Conservation (phyloP, 2,888 invertebrate species). For the Pterostichus niger region DNA sequence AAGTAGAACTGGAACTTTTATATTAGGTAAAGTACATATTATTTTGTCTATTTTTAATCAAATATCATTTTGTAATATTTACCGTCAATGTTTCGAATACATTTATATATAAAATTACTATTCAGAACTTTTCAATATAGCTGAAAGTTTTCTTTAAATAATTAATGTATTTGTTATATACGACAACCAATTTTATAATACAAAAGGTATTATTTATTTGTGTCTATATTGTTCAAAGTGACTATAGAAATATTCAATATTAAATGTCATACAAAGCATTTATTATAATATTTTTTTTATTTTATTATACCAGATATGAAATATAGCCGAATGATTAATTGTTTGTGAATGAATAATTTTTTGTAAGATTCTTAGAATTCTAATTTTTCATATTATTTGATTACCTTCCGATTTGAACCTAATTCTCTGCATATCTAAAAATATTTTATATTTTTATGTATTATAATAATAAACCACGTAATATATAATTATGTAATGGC, state of each 20-base stretch:
- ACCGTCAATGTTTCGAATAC: constrained; percentile 8
- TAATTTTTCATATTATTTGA: constrained; percentile 18
- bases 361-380: background rate
- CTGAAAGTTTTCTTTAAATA: constrained; percentile 15
- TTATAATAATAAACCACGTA: constrained; percentile 27
- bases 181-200: constrained; percentile 1
- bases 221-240: background rate
- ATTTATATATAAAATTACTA: constrained; percentile 41
- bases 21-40: background rate
- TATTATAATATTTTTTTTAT: too few relatives aligned
- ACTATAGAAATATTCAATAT: background rate
- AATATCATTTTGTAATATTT: constrained; percentile 13
- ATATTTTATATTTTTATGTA: constrained; percentile 6
- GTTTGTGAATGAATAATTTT: background rate
- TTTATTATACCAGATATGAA: too few relatives aligned
- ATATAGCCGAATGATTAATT: too few relatives aligned
- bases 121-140: constrained; percentile 33
- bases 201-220: constrained; percentile 16
- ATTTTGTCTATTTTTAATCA: background rate
- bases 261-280: background rate
- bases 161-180: constrained; percentile 3
- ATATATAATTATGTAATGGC: constrained; percentile 25
- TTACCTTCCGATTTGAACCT: constrained; percentile 8
- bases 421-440: constrained; percentile 6
- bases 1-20: background rate